Percentiles rank a stretch among this genome's conserved stretches.
phyloP scores from a whole-genome alignment of 92 coral and sea anemone genomes.

The Epizoanthus scotinus region DNA sequence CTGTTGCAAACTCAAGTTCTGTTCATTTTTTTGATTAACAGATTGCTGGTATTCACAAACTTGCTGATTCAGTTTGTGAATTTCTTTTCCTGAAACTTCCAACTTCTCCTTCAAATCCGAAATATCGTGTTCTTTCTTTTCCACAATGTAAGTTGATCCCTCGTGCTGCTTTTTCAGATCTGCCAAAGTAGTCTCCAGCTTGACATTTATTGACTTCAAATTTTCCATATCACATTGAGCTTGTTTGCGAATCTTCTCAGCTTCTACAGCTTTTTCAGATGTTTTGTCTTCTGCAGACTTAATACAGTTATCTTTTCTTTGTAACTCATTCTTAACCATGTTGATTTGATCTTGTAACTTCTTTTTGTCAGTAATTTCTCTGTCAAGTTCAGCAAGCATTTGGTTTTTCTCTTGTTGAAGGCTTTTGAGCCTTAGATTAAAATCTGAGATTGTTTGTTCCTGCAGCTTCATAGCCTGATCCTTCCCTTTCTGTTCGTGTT shows the following conservation, averaged over 20 bases:
- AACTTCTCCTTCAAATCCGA: slow-evolving; percentile 43
- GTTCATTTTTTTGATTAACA: slow-evolving; percentile 45
- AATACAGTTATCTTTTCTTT: slow-evolving; percentile 51
- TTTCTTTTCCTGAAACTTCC: slow-evolving; percentile 50
- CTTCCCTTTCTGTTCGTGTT: slow-evolving; percentile 41
- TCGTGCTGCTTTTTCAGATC: slow-evolving; percentile 52
- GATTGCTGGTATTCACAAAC: slow-evolving; percentile 35
- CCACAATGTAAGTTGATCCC: slow-evolving; percentile 11
- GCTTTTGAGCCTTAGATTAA: slow-evolving; percentile 50
- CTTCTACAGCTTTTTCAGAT: slow-evolving; percentile 41
- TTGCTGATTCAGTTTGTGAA: slow-evolving; percentile 31
- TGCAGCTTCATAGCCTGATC: slow-evolving; percentile 53
- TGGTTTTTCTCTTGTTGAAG: slow-evolving; percentile 65
- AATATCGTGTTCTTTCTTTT: slow-evolving; percentile 60
- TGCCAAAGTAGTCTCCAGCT: slow-evolving; percentile 47
- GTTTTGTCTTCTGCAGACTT: slow-evolving; percentile 52
- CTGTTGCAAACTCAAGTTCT: slow-evolving; percentile 30
- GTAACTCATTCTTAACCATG: slow-evolving; percentile 44
- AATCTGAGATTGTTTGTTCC: slow-evolving; percentile 60
- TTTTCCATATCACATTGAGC: slow-evolving; percentile 66
- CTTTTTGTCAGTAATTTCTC: slow-evolving; percentile 50
- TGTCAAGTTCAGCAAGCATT: slow-evolving; percentile 58
- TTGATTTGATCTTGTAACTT: slow-evolving; percentile 56
- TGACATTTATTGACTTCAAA: slow-evolving; percentile 39
- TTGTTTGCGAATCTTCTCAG: slow-evolving; percentile 54